Conservation (phyloP, 2,113 vertebrate genomes). For the Jacana jacana region DNA sequence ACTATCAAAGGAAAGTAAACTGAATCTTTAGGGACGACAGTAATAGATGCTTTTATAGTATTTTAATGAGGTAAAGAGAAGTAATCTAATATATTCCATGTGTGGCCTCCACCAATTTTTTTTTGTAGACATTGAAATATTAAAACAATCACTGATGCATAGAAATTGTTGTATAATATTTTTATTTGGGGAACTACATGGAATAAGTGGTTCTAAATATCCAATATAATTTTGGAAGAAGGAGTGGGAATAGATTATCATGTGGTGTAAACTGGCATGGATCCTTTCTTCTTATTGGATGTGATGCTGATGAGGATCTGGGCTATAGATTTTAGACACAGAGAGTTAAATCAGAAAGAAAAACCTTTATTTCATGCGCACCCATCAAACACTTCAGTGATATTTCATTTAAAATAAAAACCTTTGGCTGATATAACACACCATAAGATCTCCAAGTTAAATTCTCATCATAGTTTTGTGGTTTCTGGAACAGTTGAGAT, state of each 20-base stretch:
- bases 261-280: neutral
- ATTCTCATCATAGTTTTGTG: neutral
- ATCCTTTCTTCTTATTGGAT: neutral
- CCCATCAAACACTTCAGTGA: neutral
- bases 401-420: slow-evolving; percentile 10
- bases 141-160: neutral
- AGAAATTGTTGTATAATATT: neutral
- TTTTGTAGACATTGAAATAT: neutral
- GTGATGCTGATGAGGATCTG: neutral
- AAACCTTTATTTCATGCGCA: neutral
- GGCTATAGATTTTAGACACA: neutral
- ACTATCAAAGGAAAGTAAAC: neutral
- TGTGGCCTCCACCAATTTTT: neutral
- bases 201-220: neutral
- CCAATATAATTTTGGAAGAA: neutral
- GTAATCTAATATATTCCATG: neutral
- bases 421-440: neutral
- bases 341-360: neutral
- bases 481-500: slow-evolving; percentile 18
- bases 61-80: neutral
- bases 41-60: neutral
- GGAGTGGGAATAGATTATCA: neutral
- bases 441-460: neutral
- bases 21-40: neutral
- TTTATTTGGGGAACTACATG: neutral